Conservation (phyloP, 2,797 vertebrate species). For the Eulemur mongoz region DNA sequence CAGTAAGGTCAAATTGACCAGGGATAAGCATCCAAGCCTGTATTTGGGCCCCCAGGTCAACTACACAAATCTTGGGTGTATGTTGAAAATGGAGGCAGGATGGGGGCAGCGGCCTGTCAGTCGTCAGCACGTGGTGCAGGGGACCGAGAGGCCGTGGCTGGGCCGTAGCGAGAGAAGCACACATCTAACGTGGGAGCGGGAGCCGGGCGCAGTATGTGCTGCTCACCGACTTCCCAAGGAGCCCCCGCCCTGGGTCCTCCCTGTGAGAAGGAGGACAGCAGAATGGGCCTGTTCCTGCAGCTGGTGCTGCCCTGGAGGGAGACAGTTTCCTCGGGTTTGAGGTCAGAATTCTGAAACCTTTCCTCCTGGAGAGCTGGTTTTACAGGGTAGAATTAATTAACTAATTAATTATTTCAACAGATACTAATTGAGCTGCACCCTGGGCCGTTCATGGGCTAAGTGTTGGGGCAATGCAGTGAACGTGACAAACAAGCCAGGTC, state of each 20-base stretch:
- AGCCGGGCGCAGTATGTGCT: accelerated
- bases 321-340: neutral
- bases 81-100: neutral
- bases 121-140: accelerated
- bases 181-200: neutral
- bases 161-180: neutral
- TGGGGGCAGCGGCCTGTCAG: neutral
- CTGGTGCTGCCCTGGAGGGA: neutral
- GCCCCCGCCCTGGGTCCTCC: accelerated
- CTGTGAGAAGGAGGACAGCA: accelerated
- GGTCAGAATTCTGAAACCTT: conserved; percentile 10
- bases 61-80: neutral
- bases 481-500: neutral
- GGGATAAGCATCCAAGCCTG: neutral
- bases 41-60: neutral
- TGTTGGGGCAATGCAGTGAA: neutral
- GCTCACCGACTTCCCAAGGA: accelerated
- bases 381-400: conserved; percentile 53
- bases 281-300: neutral
- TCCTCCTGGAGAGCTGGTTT: conserved; percentile 46
- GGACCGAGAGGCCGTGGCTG: accelerated
- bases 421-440: conserved; percentile 44
- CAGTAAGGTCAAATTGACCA: neutral
- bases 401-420: conserved; percentile 62
- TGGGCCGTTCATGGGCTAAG: neutral